phyloP scores from a whole-genome alignment of 2,888 invertebrate species.

The Xanthostigma xanthostigma region DNA sequence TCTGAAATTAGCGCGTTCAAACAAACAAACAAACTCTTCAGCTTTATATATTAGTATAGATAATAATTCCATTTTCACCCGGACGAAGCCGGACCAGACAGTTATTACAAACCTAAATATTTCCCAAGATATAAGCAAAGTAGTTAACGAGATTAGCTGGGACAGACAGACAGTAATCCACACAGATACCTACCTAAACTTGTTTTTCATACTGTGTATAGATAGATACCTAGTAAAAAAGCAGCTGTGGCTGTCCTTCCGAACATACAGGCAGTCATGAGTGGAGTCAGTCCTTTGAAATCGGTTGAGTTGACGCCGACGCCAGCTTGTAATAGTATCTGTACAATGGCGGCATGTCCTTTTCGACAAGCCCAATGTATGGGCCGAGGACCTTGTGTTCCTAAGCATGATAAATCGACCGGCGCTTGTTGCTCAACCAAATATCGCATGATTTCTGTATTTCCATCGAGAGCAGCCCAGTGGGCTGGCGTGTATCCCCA shows the following conservation, averaged over 20 bases:
- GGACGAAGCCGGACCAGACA: too few relatives aligned
- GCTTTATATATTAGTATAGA: too few relatives aligned
- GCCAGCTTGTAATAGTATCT: conserved; percentile 60
- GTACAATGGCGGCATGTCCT: conserved; percentile 81
- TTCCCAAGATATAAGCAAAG: too few relatives aligned
- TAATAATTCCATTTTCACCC: too few relatives aligned
- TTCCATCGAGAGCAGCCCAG: conserved; percentile 82
- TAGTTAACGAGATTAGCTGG: too few relatives aligned
- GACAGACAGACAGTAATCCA: too few relatives aligned
- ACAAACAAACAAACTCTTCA: too few relatives aligned
- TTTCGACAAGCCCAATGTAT: conserved; percentile 92
- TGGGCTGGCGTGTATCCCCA: conserved; percentile 90
- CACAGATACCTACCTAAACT: too few relatives aligned
- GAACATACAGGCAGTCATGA: conserved; percentile 89
- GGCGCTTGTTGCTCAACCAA: conserved; percentile 71
- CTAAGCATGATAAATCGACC: conserved; percentile 72
- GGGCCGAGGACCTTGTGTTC: conserved; percentile 78
- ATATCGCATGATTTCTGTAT: conserved; percentile 78
- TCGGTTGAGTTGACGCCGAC: conserved; percentile 82
- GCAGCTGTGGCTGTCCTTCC: conserved; percentile 82
- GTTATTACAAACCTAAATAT: too few relatives aligned
- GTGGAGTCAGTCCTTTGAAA: conserved; percentile 75
- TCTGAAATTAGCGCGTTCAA: too few relatives aligned
- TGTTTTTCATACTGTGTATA: too few relatives aligned
- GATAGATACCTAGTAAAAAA: conserved; percentile 52